Evolutionary conservation across 2,797 vertebrate genomes (phyloP), one percentile per base, ranked within the genome.

Genomic region (Spinus pinus): DNA sequence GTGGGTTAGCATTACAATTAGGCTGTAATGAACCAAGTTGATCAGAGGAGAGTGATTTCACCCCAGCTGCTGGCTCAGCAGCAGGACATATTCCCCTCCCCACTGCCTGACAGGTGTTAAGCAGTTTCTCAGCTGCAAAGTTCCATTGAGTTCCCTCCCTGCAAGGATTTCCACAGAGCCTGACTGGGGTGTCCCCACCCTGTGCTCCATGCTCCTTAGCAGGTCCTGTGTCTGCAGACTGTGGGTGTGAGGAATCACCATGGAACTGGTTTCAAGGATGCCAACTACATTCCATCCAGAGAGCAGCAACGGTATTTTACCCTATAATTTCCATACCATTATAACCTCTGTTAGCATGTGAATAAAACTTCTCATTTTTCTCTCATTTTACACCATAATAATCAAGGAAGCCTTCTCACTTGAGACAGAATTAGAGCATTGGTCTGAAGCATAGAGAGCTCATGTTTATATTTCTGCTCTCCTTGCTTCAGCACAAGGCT

Each of bases 111-210:
- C 37, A 49, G 58, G 30, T 49, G 21, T 20, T 41, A 3, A 5
- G 21, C 10, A 11, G 9, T 49, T 65, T 56, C 35, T 49, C 35
- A 17, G 17, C 6, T 54, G 23, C 33, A 39, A 23, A 33, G 6
- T 6, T 12, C 30, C 20, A 33, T 3, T 0, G 1, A 21, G 19
- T 21, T 41, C 19, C 13, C 33, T 17, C 24, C 13, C 24, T 28
- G 8, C 10, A 33, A 39, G 33, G 24, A 33, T 47, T 64, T 9
- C 80, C 30, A 10, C 39, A 28, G 41, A 47, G 19, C 79, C 47
- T 54, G 67, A 33, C 30, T 0, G 0, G 0, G 0, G 24, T 16
- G 10, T 64, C 33, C 33, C n/a, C 0, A 1, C 8, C 44, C 37
- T 39, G 18, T 1, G 1, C 12, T 64, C 41, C 58, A 47, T 7